Base-by-base conservation (phyloP, 2,888 invertebrate genomes). In the Lysandra coridon region DNA sequence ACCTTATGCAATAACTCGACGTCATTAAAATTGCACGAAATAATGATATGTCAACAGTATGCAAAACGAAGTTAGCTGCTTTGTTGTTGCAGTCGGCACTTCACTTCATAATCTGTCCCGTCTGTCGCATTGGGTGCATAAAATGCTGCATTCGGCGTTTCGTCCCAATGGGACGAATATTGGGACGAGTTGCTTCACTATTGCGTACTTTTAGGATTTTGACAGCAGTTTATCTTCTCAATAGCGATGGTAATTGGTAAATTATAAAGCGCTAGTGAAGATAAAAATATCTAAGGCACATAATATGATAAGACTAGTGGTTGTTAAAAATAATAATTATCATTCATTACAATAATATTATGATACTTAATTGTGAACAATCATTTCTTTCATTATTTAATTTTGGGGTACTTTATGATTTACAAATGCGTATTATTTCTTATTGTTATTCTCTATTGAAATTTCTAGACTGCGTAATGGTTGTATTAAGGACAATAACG, bases 21-120 rank as follows among this genome's bases (percentile, higher is more conserved):
- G 30, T 76, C 76, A 76, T 76, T 76, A 76, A 76, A 76, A 81
- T 81, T 80, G 83, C 77, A 80, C 79, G 79, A 79, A 14, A 78
- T 78, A 62, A 73, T 40, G n/a, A n/a, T 77, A 76, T 44, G 37
- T 79, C 76, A 77, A 53, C 73, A 49, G 49, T 76, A 76, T 79
- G 79, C 79, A n/a, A 79, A 79, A 79, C 53, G 69, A 14, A 77
- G 62, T 77, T 77, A 79, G 49, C 57, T n/a, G 80, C 69, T 73
- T 76, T 80, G 79, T 81, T 82, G 81, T 78, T 49, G 64, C 78
- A 78, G 53, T 60, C 76, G 40, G 78, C 78, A 75, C 80, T 80
- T 53, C 80, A 79, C 80, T 83, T 83, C 82, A 81, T 83, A 84
- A 82, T 37, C 64, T 64, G 62, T 62, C 49, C 62, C 33, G 33